phyloP scores from a whole-genome alignment of 2,797 vertebrate genomes.

The Harpagifer antarcticus region DNA sequence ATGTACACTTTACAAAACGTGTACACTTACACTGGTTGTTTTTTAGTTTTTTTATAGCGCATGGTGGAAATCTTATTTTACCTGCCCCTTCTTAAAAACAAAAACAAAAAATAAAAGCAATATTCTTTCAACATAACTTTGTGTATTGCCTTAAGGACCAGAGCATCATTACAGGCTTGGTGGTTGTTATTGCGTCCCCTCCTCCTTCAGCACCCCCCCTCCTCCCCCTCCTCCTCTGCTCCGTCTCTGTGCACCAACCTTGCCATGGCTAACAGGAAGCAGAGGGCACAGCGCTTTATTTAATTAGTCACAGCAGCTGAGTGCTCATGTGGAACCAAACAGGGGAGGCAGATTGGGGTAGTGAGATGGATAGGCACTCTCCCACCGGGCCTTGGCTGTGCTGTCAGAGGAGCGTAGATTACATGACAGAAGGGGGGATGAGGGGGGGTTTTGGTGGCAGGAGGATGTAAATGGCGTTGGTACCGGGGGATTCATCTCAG shows the following conservation, averaged over 20 bases:
- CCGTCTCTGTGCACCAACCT: conserved; percentile 72
- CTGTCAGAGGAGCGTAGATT: conserved; percentile 77
- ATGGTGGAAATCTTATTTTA: too few species aligned
- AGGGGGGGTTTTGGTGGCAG: conserved; percentile 36
- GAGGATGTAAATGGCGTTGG: conserved; percentile 67
- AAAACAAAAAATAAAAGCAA: too few species aligned
- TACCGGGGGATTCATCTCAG: conserved; percentile 58
- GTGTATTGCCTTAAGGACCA: conserved; percentile 43
- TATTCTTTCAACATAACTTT: conserved; percentile 11
- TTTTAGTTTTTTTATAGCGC: too few species aligned
- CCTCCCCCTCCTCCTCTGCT: conserved; percentile 25
- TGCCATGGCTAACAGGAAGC: conserved; percentile 80
- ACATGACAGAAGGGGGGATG: conserved; percentile 74
- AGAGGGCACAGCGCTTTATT: conserved; percentile 82
- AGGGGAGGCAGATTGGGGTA: conserved; percentile 77
- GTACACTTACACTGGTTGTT: too few species aligned
- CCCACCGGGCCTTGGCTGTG: conserved; percentile 76
- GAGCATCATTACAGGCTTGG: conserved; percentile 48
- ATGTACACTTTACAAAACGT: too few species aligned
- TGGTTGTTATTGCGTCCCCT: conserved; percentile 40
- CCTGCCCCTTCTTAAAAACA: too few species aligned
- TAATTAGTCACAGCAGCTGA: conserved; percentile 84
- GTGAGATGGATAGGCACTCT: conserved; percentile 80
- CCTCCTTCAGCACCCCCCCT: conserved; percentile 43
- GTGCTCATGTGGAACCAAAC: conserved; percentile 84